Evolutionary conservation across 2,113 vertebrate species (phyloP), one percentile per base, ranked within the genome.

Genomic region (Misgurnus anguillicaudatus): DNA sequence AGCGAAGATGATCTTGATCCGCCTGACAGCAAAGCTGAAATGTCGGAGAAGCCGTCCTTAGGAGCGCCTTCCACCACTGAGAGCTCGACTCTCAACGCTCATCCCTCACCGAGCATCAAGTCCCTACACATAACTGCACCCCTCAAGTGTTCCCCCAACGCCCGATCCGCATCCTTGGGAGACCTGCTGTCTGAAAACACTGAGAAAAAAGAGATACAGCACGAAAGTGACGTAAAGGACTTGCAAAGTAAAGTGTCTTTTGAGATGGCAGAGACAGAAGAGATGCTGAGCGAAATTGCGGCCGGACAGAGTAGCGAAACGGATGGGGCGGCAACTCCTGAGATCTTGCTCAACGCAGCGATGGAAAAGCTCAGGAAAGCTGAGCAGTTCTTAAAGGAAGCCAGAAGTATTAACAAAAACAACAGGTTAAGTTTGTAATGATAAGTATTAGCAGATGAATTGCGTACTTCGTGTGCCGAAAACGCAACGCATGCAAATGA

Each of bases 351-450:
- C 75, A 89, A 88, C 42, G 89, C 94, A 85, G 95, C 96, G 9
- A 92, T 97, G 82, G 95, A 95, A 82, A 96, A 97, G 85, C 92
- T 98, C 78, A 91, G 86, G 80, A 94, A 92, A 89, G 96, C 96
- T 3, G 93, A 96, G 0, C 88, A 94, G 55, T 95, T 95, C 87
- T 90, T 99, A 85, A 93, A 90, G 85, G 95, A 97, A 88, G 93
- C 95, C 63, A 94, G 91, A 82, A 91, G 85, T 85, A 88, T 94
- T 31, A 81, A 66, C 85, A 68, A 83, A 78, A 90, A 55, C 87
- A 91, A 87, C 79, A 89, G 88, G 94, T 94, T 88, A 89, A 96
- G 91, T 87, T 96, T 84, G 92, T 95, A 88, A 95, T 93, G 77
- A 82, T 90, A 48, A 92, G 94, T 31, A 38, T 76, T 63, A 6